A percentile compares a stretch with the other conserved stretches of the same genome.
Evolutionary conservation across 2,888 invertebrate species (phyloP).

Genomic region (Microdon myrmicae): DNA sequence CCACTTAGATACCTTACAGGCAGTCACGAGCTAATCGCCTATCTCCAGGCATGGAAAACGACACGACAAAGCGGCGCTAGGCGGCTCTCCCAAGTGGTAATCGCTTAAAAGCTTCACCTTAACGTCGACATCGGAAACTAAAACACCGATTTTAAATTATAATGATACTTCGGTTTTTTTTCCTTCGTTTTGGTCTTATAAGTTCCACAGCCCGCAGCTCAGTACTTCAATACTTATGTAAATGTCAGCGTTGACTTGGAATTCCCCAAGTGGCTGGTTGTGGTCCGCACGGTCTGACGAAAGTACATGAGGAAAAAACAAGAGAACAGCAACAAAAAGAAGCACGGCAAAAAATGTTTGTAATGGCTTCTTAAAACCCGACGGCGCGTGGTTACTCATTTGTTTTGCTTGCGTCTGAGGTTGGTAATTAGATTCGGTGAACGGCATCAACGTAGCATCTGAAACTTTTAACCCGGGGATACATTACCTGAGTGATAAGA

Average conservation of each 20-base stretch:
- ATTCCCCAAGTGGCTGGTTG: conserved; percentile 47
- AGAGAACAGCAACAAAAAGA: conserved; percentile 6
- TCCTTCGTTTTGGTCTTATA: no score
- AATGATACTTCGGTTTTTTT: no score
- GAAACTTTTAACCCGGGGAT: conserved; percentile 5
- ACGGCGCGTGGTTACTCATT: conserved; percentile 48
- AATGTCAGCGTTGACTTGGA: conserved; percentile 43
- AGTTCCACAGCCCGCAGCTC: conserved; percentile 34
- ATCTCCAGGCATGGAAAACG: neutral
- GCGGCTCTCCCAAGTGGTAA: no score
- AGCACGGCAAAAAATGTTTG: conserved; percentile 18
- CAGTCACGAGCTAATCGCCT: no score
- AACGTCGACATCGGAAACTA: conserved; percentile 11
- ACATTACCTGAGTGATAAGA: conserved; percentile 11
- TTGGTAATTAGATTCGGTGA: conserved; percentile 7
- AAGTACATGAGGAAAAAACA: conserved; percentile 22
- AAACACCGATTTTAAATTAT: conserved; percentile 36
- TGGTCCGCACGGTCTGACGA: conserved; percentile 38
- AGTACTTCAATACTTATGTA: conserved; percentile 38
- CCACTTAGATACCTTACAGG: no score
- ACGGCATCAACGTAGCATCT: neutral
- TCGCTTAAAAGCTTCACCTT: conserved; percentile 2
- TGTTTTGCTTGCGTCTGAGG: conserved; percentile 23
- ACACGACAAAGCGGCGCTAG: conserved; percentile 22
- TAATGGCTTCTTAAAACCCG: conserved; percentile 42